Conservation (phyloP, 2,888 invertebrate species). For the Cheilosia grossa region DNA sequence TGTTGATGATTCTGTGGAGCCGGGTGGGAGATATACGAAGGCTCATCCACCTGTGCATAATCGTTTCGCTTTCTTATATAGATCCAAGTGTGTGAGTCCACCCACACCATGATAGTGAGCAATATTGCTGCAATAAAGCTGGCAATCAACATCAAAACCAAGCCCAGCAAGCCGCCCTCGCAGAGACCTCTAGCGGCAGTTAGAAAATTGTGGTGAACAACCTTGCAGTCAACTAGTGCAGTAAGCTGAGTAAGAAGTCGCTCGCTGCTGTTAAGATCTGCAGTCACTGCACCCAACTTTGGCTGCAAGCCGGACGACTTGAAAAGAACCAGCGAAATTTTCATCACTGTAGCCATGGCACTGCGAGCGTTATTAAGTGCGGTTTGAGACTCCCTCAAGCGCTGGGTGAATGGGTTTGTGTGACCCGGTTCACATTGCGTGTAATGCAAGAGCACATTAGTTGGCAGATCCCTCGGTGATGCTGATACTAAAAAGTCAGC, state of each 20-base stretch:
- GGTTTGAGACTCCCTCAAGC: conserved; percentile 90
- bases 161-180: conserved; percentile 91
- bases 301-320: conserved; percentile 86
- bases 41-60: conserved; percentile 93
- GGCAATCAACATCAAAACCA: conserved; percentile 93
- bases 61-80: conserved; percentile 94
- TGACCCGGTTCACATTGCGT: conserved; percentile 92
- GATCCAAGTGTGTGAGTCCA: conserved; percentile 98
- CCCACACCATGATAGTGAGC: conserved; percentile 95
- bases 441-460: conserved; percentile 89
- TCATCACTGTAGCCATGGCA: conserved; percentile 83
- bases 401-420: conserved; percentile 91
- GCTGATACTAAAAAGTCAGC: conserved; percentile 90
- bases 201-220: conserved; percentile 92
- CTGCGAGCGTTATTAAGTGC: conserved; percentile 85
- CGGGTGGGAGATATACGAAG: conserved; percentile 84
- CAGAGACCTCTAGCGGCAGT: conserved; percentile 92
- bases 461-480: conserved; percentile 85
- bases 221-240: conserved; percentile 92
- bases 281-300: conserved; percentile 89
- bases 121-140: conserved; percentile 94
- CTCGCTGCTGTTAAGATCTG: conserved; percentile 91
- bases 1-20: conserved; percentile 84
- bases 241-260: conserved; percentile 87
- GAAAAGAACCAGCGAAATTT: conserved; percentile 82